A percentile compares a stretch with the other conserved stretches of the same genome.
Conservation (phyloP, 2,888 invertebrate genomes). For the Agrenia bidenticulata region DNA sequence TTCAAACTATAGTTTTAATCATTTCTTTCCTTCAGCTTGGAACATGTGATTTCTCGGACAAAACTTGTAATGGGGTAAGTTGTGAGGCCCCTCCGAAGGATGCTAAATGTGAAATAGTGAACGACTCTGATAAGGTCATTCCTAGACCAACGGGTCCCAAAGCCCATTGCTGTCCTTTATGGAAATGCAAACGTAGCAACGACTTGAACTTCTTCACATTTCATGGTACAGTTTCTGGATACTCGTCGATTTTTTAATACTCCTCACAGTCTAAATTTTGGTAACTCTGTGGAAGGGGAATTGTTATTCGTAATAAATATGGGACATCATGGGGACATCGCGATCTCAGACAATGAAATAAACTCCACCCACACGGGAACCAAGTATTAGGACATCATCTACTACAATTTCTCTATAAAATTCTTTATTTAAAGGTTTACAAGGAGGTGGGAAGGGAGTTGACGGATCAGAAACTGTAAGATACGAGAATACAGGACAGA, state of each 20-base stretch:
- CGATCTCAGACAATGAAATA: no score
- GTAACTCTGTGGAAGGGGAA: no score
- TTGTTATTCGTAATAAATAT: no score
- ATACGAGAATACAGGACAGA: background rate
- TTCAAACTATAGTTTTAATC: no score
- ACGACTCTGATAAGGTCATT: background rate
- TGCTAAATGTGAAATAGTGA: slow-evolving; percentile 3
- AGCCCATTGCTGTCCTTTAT: slow-evolving; percentile 28
- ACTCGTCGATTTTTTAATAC: background rate
- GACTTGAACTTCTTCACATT: slow-evolving; percentile 22
- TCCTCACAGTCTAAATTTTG: no score
- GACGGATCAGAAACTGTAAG: slow-evolving; percentile 21
- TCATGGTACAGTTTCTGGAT: slow-evolving; percentile 24
- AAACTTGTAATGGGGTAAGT: background rate
- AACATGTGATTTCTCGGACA: background rate
- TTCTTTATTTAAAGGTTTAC: background rate
- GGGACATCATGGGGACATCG: no score
- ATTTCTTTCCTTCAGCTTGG: no score
- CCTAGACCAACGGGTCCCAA: slow-evolving; percentile 11
- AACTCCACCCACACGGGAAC: no score
- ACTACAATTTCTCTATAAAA: no score
- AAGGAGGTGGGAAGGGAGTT: background rate
- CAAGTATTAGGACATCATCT: no score
- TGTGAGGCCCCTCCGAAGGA: slow-evolving; percentile 11
- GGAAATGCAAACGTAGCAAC: slow-evolving; percentile 18